These are phyloP conservation scores for Pachycephala philippinensis DNA, from an alignment of 2,113 vertebrate species.

Conservation along the genomic window DNA sequence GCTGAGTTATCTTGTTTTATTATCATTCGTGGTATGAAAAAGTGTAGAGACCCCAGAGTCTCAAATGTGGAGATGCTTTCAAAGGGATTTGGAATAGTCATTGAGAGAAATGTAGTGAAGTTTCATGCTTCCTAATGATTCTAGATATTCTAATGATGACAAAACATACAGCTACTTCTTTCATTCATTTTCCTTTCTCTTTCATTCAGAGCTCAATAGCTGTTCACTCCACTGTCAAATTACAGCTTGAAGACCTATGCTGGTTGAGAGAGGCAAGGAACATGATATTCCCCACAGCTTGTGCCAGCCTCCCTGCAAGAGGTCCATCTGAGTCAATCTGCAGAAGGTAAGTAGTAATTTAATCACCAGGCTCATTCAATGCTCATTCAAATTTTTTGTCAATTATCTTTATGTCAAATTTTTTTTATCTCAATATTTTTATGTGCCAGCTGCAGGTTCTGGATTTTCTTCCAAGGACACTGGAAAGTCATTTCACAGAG, in stretches of 20 bases:
- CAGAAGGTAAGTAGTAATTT: not conserved
- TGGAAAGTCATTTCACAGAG: not conserved
- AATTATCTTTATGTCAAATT: not conserved
- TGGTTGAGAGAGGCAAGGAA: not conserved
- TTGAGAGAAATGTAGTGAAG: not conserved
- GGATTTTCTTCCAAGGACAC: not conserved
- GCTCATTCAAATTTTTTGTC: not conserved
- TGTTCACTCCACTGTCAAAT: not conserved
- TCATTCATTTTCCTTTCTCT: not conserved
- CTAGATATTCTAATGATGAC: not conserved
- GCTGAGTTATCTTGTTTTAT: not conserved
- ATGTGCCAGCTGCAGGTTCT: not conserved
- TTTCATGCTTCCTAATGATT: not conserved
- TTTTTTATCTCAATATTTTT: not conserved
- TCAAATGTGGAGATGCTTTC: not conserved
- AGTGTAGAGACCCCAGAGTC: not conserved
- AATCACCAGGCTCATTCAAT: not conserved
- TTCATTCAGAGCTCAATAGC: not conserved
- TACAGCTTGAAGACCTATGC: not conserved
- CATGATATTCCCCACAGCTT: not conserved
- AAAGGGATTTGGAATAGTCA: not conserved
- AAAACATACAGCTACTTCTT: not conserved
- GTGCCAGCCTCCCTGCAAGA: not conserved
- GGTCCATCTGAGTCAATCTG: not conserved
- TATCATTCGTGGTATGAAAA: not conserved